Percentiles rank a stretch among this genome's conserved stretches.
phyloP scores from a whole-genome alignment of 2,113 vertebrate genomes.

The Chaenocephalus aceratus region DNA sequence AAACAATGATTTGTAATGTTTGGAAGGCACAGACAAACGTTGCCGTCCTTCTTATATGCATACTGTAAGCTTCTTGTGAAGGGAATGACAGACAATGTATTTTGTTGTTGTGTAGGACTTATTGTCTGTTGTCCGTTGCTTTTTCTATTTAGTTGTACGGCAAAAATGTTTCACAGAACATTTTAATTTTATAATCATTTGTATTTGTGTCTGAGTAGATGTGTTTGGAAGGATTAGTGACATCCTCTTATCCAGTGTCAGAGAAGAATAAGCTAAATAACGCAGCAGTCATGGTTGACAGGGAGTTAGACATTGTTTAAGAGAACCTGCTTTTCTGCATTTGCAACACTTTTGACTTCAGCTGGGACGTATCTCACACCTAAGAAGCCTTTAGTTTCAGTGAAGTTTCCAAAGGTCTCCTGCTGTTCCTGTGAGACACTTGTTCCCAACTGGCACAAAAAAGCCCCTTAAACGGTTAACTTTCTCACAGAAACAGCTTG shows the following conservation, averaged over 20 bases:
- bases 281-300: conserved; percentile 70
- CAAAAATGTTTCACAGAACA: neutral
- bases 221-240: conserved; percentile 21
- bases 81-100: neutral
- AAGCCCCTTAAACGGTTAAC: conserved; percentile 85
- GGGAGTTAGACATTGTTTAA: conserved; percentile 64
- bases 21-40: neutral
- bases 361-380: conserved; percentile 81
- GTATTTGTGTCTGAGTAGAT: neutral
- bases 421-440: conserved; percentile 76
- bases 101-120: neutral
- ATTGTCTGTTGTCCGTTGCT: neutral
- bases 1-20: neutral
- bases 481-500: conserved; percentile 88
- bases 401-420: conserved; percentile 77
- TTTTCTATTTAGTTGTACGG: accelerated
- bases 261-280: conserved; percentile 59
- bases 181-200: neutral
- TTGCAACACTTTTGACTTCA: conserved; percentile 80
- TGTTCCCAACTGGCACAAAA: conserved; percentile 77
- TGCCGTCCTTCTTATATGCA: neutral
- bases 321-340: conserved; percentile 76
- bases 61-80: no score
- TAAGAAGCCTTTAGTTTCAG: conserved; percentile 77
- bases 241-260: conserved; percentile 57